Conservation (phyloP, 2,113 vertebrate species). For the Marmota monax region DNA sequence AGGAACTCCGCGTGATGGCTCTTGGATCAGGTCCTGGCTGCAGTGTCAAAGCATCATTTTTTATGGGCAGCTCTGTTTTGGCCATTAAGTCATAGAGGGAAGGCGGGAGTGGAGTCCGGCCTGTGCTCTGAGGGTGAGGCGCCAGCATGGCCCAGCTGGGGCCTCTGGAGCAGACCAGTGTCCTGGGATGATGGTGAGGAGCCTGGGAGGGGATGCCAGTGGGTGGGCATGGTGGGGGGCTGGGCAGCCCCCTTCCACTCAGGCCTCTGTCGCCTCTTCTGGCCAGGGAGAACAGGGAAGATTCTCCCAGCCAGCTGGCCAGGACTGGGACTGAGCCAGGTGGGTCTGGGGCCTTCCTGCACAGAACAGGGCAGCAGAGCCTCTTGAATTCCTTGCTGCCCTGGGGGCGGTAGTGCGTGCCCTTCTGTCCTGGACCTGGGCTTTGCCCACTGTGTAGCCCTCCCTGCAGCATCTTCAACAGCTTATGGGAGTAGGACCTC, state of each 20-base stretch:
- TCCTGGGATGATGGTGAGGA: no score
- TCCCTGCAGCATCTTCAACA: not conserved
- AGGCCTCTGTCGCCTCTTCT: not conserved
- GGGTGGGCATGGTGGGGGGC: no score
- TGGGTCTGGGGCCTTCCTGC: not conserved
- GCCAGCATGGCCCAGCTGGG: no score
- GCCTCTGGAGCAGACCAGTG: no score
- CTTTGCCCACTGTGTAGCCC: no score
- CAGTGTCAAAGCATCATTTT: not conserved
- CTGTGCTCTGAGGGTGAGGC: not conserved
- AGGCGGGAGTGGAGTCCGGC: not conserved
- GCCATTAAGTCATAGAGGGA: not conserved
- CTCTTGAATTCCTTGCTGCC: not conserved
- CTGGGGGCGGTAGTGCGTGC: no score
- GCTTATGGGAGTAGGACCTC: no score
- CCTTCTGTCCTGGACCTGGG: no score
- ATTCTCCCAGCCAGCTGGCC: no score
- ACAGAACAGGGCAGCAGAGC: not conserved
- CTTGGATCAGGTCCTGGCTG: not conserved
- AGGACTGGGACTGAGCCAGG: not conserved
- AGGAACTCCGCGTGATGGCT: not conserved
- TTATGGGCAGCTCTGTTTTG: constrained; percentile 17
- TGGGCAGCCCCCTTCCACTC: no score
- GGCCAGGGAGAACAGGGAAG: not conserved
- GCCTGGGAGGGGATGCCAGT: no score